Evolutionary conservation across 2,797 vertebrate genomes (phyloP).

Genomic region (Jordanella pulchra): DNA sequence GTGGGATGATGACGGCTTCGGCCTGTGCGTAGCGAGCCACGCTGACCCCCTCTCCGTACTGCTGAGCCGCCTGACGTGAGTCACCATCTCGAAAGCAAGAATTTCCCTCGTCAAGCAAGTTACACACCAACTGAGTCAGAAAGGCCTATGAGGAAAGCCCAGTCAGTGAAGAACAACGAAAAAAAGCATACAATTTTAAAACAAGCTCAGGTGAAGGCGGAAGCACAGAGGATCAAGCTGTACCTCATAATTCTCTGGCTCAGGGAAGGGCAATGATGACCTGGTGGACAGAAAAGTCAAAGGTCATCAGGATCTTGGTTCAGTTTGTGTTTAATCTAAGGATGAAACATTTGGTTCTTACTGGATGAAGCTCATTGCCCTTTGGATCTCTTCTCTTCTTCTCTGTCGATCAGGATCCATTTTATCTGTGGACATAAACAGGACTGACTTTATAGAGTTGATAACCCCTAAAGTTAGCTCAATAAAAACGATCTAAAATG

Average conservation of each 20-base stretch:
- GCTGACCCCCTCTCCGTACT: conserved; percentile 94
- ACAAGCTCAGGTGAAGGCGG: neutral
- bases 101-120: conserved; percentile 95
- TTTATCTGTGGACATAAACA: conserved; percentile 48
- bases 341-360: conserved; percentile 71
- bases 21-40: conserved; percentile 94
- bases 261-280: conserved; percentile 92
- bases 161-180: neutral
- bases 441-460: conserved; percentile 10
- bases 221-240: neutral
- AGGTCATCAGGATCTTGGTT: neutral
- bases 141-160: conserved; percentile 79
- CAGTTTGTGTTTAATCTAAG: neutral
- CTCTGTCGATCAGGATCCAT: conserved; percentile 91
- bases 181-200: neutral
- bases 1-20: conserved; percentile 89
- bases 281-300: conserved; percentile 70
- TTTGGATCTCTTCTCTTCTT: conserved; percentile 96
- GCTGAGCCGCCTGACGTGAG: conserved; percentile 86
- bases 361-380: conserved; percentile 98
- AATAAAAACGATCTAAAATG: neutral
- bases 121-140: conserved; percentile 93
- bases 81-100: conserved; percentile 90
- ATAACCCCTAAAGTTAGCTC: neutral
- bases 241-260: conserved; percentile 97